Conservation (phyloP, 2,888 invertebrate genomes). For the Alloscopus bannaensis region DNA sequence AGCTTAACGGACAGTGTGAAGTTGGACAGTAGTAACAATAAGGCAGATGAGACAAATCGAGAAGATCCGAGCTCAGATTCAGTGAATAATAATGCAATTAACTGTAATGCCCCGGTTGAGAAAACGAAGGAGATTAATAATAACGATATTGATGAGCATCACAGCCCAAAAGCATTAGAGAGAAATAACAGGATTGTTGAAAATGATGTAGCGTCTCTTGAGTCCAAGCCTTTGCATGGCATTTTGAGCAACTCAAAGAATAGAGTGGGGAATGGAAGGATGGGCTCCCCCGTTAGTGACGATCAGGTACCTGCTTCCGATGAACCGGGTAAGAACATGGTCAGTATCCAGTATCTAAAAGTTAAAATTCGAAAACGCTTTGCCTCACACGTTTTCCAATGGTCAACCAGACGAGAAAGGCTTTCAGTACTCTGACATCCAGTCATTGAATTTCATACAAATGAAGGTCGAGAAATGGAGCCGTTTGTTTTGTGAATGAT, state of each 20-base stretch:
- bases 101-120: slow-evolving; percentile 8
- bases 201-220: slow-evolving; percentile 47
- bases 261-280: slow-evolving; percentile 65
- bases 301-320: slow-evolving; percentile 47
- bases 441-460: too few relatives aligned
- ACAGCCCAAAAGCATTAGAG: slow-evolving; percentile 39
- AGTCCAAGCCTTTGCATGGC: slow-evolving; percentile 68
- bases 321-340: slow-evolving; percentile 63
- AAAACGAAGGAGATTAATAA: slow-evolving; percentile 41
- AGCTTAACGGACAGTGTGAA: slow-evolving; percentile 44
- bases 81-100: slow-evolving; percentile 16
- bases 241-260: slow-evolving; percentile 67
- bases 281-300: slow-evolving; percentile 61
- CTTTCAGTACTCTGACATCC: too few relatives aligned
- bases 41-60: slow-evolving; percentile 33
- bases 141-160: slow-evolving; percentile 45
- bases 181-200: slow-evolving; percentile 30
- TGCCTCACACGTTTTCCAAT: slow-evolving; percentile 51
- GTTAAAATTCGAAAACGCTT: neutral
- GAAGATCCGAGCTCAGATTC: slow-evolving; percentile 8
- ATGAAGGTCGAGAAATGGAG: too few relatives aligned
- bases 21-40: slow-evolving; percentile 36
- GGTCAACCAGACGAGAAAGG: too few relatives aligned
- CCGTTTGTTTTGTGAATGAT: too few relatives aligned
- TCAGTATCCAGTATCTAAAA: too few relatives aligned